phyloP scores from a whole-genome alignment of 1,140 invertebrate genomes.

The Leucophenga varia region DNA sequence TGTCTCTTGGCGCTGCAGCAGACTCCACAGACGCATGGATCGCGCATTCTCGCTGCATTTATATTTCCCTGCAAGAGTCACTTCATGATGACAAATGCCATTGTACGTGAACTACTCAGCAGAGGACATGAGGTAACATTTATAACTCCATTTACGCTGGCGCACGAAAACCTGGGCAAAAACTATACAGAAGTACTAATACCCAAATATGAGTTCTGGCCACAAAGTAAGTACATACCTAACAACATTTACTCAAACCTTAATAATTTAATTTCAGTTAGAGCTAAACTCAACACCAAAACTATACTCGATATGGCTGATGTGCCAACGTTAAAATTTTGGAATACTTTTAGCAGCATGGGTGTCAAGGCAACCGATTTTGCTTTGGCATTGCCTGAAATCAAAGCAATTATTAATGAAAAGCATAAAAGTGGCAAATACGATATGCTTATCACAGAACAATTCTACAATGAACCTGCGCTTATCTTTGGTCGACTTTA shows the following conservation, averaged over 20 bases:
- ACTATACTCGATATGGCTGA: constrained; percentile 15
- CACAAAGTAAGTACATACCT: neutral
- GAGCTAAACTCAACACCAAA: neutral
- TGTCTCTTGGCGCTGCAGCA: neutral
- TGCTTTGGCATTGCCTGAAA: constrained; percentile 25
- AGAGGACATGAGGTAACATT: constrained; percentile 9
- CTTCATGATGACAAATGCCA: constrained; percentile 6
- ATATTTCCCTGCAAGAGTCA: constrained; percentile 7
- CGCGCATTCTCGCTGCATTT: constrained; percentile 3
- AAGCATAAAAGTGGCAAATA: constrained; percentile 27
- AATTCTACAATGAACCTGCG: constrained; percentile 35
- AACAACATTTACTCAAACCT: neutral
- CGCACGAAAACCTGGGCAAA: neutral
- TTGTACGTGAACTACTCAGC: neutral
- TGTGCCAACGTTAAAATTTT: constrained; percentile 10
- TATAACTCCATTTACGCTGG: neutral
- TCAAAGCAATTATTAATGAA: constrained; percentile 36
- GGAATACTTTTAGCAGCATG: constrained; percentile 11
- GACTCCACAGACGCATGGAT: neutral
- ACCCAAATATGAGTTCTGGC: constrained; percentile 3
- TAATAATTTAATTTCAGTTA: constrained; percentile 2
- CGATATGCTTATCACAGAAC: constrained; percentile 41
- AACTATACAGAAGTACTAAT: constrained; percentile 8
- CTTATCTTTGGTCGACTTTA: constrained; percentile 34
- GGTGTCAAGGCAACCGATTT: constrained; percentile 14